Evolutionary conservation across 2,888 invertebrate species (phyloP).

Genomic region (Liposcelis brunnea): DNA sequence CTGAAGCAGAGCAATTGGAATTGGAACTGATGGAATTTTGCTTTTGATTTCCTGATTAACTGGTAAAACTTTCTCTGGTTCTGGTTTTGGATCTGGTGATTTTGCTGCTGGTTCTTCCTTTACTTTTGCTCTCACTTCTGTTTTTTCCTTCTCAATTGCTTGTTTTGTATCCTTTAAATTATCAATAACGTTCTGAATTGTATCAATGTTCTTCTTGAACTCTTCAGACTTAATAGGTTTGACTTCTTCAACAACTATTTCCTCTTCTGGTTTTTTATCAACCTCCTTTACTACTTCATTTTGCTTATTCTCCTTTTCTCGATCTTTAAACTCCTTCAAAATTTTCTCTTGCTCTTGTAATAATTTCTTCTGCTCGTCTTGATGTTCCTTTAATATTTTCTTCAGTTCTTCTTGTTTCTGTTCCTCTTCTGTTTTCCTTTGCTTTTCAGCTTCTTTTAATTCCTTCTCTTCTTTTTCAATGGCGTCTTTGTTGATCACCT

Average conservation of each 20-base stretch:
- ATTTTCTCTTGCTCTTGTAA: slow-evolving; percentile 49
- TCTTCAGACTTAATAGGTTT: slow-evolving; percentile 33
- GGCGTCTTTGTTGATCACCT: slow-evolving; percentile 26
- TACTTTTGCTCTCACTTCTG: slow-evolving; percentile 11
- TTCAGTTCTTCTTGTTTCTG: slow-evolving; percentile 31
- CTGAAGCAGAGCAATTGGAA: neutral
- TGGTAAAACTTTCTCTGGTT: neutral
- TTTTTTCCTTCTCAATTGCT: slow-evolving; percentile 9
- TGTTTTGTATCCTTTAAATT: slow-evolving; percentile 1
- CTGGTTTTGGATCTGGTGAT: neutral
- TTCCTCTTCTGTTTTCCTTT: slow-evolving; percentile 13
- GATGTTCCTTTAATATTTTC: slow-evolving; percentile 47
- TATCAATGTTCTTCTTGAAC: slow-evolving; percentile 23
- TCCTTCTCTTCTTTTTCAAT: slow-evolving; percentile 24
- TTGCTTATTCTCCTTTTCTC: slow-evolving; percentile 25
- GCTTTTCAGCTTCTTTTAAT: slow-evolving; percentile 21
- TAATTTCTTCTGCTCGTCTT: slow-evolving; percentile 46
- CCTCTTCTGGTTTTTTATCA: slow-evolving; percentile 17
- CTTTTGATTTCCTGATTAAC: neutral
- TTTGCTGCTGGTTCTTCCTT: slow-evolving; percentile 6
- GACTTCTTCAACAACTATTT: slow-evolving; percentile 27
- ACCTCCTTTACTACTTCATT: slow-evolving; percentile 8
- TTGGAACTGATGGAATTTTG: neutral
- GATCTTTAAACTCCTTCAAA: slow-evolving; percentile 39
- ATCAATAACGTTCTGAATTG: slow-evolving; percentile 7